Conservation (phyloP, 2,888 invertebrate species). For the Flexamia atlantica region DNA sequence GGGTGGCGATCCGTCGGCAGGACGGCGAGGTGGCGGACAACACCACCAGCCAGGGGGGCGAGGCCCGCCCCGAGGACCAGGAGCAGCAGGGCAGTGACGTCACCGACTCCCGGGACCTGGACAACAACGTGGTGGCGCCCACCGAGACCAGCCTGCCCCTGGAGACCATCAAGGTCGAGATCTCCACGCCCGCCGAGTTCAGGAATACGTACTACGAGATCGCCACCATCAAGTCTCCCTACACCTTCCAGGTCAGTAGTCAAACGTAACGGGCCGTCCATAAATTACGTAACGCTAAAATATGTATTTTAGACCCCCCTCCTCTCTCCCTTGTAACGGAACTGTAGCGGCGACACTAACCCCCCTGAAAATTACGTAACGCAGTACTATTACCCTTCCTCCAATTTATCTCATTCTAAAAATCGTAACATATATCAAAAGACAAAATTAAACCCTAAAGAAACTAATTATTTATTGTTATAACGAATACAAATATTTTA, state of each 20-base stretch:
- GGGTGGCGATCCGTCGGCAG: slow-evolving; percentile 87
- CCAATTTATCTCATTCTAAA: too few species aligned
- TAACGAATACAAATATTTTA: too few species aligned
- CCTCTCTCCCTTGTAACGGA: too few species aligned
- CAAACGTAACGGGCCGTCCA: too few species aligned
- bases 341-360: too few species aligned
- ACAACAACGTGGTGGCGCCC: slow-evolving; percentile 69
- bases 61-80: slow-evolving; percentile 77
- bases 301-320: too few species aligned
- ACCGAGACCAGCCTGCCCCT: slow-evolving; percentile 78
- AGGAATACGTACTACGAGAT: slow-evolving; percentile 93
- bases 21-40: slow-evolving; percentile 74
- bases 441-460: too few species aligned
- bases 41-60: background rate
- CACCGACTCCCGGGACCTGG: slow-evolving; percentile 72
- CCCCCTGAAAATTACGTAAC: too few species aligned
- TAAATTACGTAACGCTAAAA: too few species aligned
- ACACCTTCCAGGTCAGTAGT: slow-evolving; percentile 88
- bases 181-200: slow-evolving; percentile 92
- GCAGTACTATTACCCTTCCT: too few species aligned
- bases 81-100: slow-evolving; percentile 84
- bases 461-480: too few species aligned
- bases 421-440: too few species aligned
- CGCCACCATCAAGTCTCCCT: slow-evolving; percentile 93
- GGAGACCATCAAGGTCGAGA: slow-evolving; percentile 92